These are phyloP conservation scores for Mythimna loreyi DNA, from an alignment of 2,888 invertebrate genomes.

Conservation along the genomic window DNA sequence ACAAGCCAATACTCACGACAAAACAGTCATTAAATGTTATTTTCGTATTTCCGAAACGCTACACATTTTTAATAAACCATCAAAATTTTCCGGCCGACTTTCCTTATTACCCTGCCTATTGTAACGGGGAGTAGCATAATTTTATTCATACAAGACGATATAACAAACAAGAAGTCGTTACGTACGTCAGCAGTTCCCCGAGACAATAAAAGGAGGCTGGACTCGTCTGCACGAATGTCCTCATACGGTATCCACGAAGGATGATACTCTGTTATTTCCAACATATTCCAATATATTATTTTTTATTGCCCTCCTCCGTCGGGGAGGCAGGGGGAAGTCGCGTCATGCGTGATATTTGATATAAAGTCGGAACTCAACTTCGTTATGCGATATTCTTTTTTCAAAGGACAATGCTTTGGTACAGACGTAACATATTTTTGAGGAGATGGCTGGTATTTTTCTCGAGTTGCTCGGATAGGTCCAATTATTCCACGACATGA, in stretches of 20 bases:
- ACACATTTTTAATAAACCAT: slow-evolving; percentile 62
- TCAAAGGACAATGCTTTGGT: slow-evolving; percentile 89
- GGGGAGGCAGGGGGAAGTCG: slow-evolving; percentile 77
- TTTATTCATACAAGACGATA: slow-evolving; percentile 80
- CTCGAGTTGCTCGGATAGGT: slow-evolving; percentile 81
- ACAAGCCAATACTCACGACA: slow-evolving; percentile 1
- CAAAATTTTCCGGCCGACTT: slow-evolving; percentile 68
- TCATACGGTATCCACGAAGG: slow-evolving; percentile 84
- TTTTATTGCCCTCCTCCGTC: slow-evolving; percentile 87
- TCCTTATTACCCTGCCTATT: slow-evolving; percentile 75
- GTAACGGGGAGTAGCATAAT: slow-evolving; percentile 77
- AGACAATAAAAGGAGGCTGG: slow-evolving; percentile 88
- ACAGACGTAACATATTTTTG: slow-evolving; percentile 87
- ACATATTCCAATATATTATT: slow-evolving; percentile 92
- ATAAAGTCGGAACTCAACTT: slow-evolving; percentile 91
- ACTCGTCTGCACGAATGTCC: slow-evolving; percentile 87
- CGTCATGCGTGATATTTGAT: slow-evolving; percentile 91
- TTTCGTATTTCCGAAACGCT: slow-evolving; percentile 34
- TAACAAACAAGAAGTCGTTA: slow-evolving; percentile 81
- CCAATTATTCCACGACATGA: slow-evolving; percentile 88
- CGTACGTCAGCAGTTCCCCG: slow-evolving; percentile 83
- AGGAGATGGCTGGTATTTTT: slow-evolving; percentile 86
- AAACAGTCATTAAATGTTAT: slow-evolving; percentile 13
- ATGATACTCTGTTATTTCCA: slow-evolving; percentile 91
- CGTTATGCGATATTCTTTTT: slow-evolving; percentile 90